phyloP scores from a whole-genome alignment of 2,797 vertebrate genomes.

The Coreius guichenoti region DNA sequence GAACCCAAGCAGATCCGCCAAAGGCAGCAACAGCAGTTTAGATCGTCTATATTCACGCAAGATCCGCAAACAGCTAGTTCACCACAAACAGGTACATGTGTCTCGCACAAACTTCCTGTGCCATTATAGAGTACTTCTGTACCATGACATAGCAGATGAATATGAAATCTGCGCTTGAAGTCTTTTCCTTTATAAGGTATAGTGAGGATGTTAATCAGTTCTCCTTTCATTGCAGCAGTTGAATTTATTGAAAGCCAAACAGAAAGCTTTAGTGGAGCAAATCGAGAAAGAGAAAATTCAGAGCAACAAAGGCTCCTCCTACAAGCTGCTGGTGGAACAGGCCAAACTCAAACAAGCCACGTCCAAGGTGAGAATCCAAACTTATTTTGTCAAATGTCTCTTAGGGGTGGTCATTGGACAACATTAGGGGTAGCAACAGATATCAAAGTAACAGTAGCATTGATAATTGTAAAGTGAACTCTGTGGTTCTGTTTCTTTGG shows the following conservation, averaged over 20 bases:
- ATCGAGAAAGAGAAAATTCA: conserved; percentile 99
- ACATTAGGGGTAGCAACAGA: background rate
- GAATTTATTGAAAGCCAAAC: conserved; percentile 99
- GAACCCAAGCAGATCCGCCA: conserved; percentile 88
- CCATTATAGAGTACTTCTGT: background rate
- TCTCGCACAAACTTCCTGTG: conserved; percentile 39
- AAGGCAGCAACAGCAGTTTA: conserved; percentile 91
- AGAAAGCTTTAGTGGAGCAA: conserved; percentile 99
- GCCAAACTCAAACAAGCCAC: conserved; percentile 99
- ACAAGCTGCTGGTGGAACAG: conserved; percentile 98
- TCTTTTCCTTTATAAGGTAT: background rate
- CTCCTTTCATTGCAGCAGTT: conserved; percentile 90
- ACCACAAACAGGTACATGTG: conserved; percentile 97
- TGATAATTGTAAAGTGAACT: background rate
- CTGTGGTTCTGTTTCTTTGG: background rate
- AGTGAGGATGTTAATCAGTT: conserved; percentile 63
- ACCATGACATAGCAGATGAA: background rate
- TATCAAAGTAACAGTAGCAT: background rate
- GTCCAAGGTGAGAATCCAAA: conserved; percentile 87
- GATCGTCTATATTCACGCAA: conserved; percentile 98
- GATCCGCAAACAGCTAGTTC: conserved; percentile 97
- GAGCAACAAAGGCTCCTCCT: conserved; percentile 99
- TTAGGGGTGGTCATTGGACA: background rate
- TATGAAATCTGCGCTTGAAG: background rate
- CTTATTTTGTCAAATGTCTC: background rate